Evolutionary conservation across 2,797 vertebrate genomes (phyloP), one percentile per base, ranked within the genome.

Genomic region (Miichthys miiuy): DNA sequence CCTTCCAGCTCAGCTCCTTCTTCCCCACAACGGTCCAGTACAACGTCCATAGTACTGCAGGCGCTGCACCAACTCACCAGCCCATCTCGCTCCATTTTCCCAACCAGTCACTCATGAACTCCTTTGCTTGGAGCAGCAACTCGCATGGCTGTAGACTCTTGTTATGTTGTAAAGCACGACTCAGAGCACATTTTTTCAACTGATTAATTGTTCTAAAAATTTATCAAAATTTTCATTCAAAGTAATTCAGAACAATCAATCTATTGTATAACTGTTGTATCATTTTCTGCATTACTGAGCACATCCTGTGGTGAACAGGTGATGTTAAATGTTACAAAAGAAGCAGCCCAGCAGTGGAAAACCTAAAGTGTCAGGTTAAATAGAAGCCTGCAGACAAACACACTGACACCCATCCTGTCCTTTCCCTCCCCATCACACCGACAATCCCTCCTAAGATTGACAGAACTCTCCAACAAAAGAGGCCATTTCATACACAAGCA

Each of bases 381-480:
- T 9, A 44, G 54, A 46, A 50, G 69, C 63, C 58, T 63, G 42
- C 14, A 72, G 62, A 34, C 68, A 79, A 80, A 47, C 25, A 38
- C 46, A 42, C 25, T 46, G 50, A 12, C 12, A 50, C 41, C 48
- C 48, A 52, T 41, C 16, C 20, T 20, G 44, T 66, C 12, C 42
- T 66, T 25, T 65, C 25, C 25, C 44, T 69, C 42, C 16, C 46
- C 68, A 38, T 73, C 55, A 23, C 18, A 6, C 10, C 30, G 23
- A 18, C 41, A 44, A 42, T 57, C 41, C 41, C 68, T 30, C 21
- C 17, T 0, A n/a, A 80, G 84, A 77, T 11, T 76, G 74, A 81
- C 71, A 55, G 51, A 73, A 50, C 21, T 48, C 42, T 20, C 23
- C 44, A 16, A 62, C 8, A 65, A 63, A 55, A 60, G 42, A 38